Evolutionary conservation across 2,888 invertebrate species (phyloP), one percentile per base, ranked within the genome.

Genomic region (Andrena camellia): DNA sequence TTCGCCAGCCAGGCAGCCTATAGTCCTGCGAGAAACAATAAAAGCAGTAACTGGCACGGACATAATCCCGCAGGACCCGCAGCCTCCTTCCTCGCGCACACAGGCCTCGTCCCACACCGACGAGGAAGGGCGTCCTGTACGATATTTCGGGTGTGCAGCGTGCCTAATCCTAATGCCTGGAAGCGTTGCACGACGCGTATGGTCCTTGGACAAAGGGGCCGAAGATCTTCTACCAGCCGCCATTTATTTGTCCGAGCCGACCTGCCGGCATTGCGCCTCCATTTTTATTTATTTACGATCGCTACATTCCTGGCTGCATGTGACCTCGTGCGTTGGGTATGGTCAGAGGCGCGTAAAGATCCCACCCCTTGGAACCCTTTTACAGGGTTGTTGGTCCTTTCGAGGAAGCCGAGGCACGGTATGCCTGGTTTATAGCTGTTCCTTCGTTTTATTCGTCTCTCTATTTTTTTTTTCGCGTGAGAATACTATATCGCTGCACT

Each of bases 11-110:
- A 69, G 54, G 26, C 50, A 59, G 60, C 42, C 83, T 79, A 57
- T 57, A 85, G 75, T 42, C 78, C 72, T 35, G 63, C 66, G 74
- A 85, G 73, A 81, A 87, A 89, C 83, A 88, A 87, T 89, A 89
- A 88, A 89, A 89, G 80, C 77, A 78, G 69, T 64, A 85, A 85
- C 85, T 73, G 69, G 75, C 83, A 59, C 79, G 84, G 78, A 80
- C 78, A 88, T 89, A 90, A 90, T 90, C 88, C 88, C 64, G 76
- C 83, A 84, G 81, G 85, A 79, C 79, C 78, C 67, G 78, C 74
- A 79, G 69, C 73, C 78, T 62, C 85, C 75, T 67, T 52, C 70
- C 69, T 29, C 59, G 23, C 52, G 13, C 62, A 50, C 54, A 72
- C 57, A n/a, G 35, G 3, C 31, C 23, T 20, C 52, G 52, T 20